Percentiles rank a stretch among this genome's conserved stretches.
Conservation (phyloP, 1,140 invertebrate genomes). For the Pseudomyrmex flavicornis region DNA sequence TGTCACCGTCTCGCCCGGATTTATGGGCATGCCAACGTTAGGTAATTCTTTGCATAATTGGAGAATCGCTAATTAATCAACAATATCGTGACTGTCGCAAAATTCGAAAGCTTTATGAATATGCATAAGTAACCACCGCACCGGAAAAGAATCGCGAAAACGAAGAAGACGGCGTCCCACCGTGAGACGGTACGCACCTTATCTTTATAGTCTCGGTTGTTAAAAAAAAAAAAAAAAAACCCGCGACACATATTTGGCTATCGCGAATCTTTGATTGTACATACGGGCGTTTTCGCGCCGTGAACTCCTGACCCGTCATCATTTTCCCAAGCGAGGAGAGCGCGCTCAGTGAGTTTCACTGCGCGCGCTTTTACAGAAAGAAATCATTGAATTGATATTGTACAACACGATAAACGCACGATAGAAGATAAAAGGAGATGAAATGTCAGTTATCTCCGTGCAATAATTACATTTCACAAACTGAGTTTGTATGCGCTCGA, state of each 20-base stretch:
- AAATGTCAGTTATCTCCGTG: background rate
- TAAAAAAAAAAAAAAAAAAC: constrained; percentile 3
- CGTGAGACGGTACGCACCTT: background rate
- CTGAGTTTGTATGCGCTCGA: too few species aligned
- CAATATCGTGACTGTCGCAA: background rate
- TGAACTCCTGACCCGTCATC: constrained; percentile 35
- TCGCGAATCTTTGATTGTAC: constrained; percentile 39
- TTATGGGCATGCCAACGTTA: constrained; percentile 22
- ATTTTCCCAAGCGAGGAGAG: constrained; percentile 53
- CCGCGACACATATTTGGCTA: constrained; percentile 14
- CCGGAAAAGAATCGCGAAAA: background rate
- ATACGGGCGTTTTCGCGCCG: constrained; percentile 28
- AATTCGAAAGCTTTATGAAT: constrained; percentile 26
- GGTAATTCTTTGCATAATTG: background rate
- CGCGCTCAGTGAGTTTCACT: constrained; percentile 60
- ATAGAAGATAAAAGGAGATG: background rate
- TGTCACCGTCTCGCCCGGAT: constrained; percentile 9
- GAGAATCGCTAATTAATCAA: constrained; percentile 40
- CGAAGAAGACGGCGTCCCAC: too few species aligned
- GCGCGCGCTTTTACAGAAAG: background rate
- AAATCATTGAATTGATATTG: constrained; percentile 7
- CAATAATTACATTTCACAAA: constrained; percentile 2
- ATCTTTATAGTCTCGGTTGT: constrained; percentile 2
- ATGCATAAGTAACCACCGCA: background rate
- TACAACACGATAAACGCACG: background rate